Base-by-base conservation (phyloP, 2,888 invertebrate genomes). In the Acanthosepion esculentum region DNA sequence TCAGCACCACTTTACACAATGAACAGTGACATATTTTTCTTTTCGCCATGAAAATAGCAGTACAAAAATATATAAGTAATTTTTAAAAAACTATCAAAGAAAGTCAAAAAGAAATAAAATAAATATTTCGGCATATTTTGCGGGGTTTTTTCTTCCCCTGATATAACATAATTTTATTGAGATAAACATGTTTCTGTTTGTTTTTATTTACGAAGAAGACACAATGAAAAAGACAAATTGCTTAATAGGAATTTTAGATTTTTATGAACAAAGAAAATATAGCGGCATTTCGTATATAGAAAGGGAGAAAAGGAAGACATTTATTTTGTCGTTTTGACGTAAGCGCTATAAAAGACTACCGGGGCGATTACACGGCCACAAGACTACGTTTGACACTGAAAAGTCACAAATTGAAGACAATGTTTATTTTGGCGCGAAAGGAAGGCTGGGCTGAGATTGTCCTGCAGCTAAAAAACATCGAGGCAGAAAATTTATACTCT, bases 321-420 rank as follows among this genome's bases (percentile, higher is more conserved):
- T 78, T n/a, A 78, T 78, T 78, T 78, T 78, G 78, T 78, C 78
- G 78, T 78, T 78, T n/a, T n/a, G 78, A 78, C 78, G 78, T 33
- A 78, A 78, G 78, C 78, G 12, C 12, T 78, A 33, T 78, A 78
- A 78, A 78, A n/a, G 78, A 78, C 78, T 78, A 78, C 10, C 15
- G 33, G 12, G n/a, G n/a, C n/a, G n/a, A 23, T 1, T 78, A 78
- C 78, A 78, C 12, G 2, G 78, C n/a, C 78, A 64, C 64, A 26
- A 64, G n/a, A 78, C 78, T n/a, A 78, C 78, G 33, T 78, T 78
- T 78, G 33, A 78, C 78, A 78, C n/a, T 78, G 29, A 3, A 78
- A n/a, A 78, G 78, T 78, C 78, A 78, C n/a, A 33, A 4, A n/a
- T 78, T 78, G n/a, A 78, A n/a, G n/a, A 78, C 15, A n/a, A n/a